phyloP scores from a whole-genome alignment of 2,888 invertebrate genomes.

The Arge pagana region DNA sequence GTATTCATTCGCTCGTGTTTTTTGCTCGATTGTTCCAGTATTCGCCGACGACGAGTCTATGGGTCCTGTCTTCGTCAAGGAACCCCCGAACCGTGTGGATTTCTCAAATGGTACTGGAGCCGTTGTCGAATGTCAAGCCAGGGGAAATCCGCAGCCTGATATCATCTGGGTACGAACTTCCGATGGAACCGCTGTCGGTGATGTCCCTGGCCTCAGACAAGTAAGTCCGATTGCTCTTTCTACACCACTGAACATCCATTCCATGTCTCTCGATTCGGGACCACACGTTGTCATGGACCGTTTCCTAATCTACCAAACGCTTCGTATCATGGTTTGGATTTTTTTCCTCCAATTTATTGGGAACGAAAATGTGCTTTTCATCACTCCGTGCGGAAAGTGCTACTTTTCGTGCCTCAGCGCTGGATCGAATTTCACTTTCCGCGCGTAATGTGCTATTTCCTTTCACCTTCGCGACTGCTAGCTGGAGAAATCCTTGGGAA shows the following conservation, averaged over 20 bases:
- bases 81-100: slow-evolving; percentile 89
- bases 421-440: too few species aligned
- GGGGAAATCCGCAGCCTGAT: slow-evolving; percentile 88
- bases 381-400: too few species aligned
- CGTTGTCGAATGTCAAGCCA: slow-evolving; percentile 88
- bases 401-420: too few species aligned
- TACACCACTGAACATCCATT: neutral
- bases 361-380: too few species aligned
- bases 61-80: slow-evolving; percentile 90
- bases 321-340: too few species aligned
- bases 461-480: too few species aligned
- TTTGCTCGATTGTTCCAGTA: slow-evolving; percentile 27
- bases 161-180: slow-evolving; percentile 87
- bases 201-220: slow-evolving; percentile 86
- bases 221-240: slow-evolving; percentile 58
- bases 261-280: too few species aligned
- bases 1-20: too few species aligned
- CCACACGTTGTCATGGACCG: too few species aligned
- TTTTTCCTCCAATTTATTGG: too few species aligned
- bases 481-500: too few species aligned
- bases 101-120: slow-evolving; percentile 94
- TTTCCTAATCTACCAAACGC: neutral
- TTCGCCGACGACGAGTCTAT: slow-evolving; percentile 74
- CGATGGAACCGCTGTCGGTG: slow-evolving; percentile 89
- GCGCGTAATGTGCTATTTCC: too few species aligned